These are phyloP conservation scores for Sthenelais limicola DNA, from an alignment of 2,888 invertebrate species.

Conservation along the genomic window DNA sequence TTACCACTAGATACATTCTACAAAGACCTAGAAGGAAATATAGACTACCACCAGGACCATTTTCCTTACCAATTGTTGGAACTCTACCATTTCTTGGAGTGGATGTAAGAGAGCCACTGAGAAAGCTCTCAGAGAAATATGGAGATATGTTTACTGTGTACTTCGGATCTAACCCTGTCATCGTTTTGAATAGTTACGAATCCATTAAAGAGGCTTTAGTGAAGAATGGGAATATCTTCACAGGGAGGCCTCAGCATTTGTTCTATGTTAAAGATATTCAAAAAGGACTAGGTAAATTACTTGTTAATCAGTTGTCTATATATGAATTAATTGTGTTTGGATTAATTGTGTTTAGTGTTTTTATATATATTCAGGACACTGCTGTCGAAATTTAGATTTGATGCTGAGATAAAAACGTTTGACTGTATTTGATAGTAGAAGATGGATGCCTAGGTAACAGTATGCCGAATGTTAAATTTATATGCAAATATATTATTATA, in stretches of 20 bases:
- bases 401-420: no score
- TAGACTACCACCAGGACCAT: conserved; percentile 32
- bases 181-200: conserved; percentile 34
- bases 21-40: no score
- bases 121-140: neutral
- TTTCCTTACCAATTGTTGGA: conserved; percentile 23
- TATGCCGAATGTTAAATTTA: no score
- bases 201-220: conserved; percentile 40
- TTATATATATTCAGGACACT: no score
- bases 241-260: conserved; percentile 36
- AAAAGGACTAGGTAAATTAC: neutral
- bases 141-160: conserved; percentile 40
- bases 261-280: conserved; percentile 19
- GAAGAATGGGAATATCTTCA: conserved; percentile 2
- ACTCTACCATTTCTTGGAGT: conserved; percentile 16
- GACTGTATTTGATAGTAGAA: no score
- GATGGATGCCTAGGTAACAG: no score
- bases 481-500: no score
- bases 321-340: no score
- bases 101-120: conserved; percentile 30
- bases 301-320: no score
- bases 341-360: no score
- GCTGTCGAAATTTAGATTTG: no score
- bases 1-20: no score
- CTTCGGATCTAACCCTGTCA: conserved; percentile 13